Conservation (phyloP, 1,140 invertebrate genomes). For the Cherax destructor region DNA sequence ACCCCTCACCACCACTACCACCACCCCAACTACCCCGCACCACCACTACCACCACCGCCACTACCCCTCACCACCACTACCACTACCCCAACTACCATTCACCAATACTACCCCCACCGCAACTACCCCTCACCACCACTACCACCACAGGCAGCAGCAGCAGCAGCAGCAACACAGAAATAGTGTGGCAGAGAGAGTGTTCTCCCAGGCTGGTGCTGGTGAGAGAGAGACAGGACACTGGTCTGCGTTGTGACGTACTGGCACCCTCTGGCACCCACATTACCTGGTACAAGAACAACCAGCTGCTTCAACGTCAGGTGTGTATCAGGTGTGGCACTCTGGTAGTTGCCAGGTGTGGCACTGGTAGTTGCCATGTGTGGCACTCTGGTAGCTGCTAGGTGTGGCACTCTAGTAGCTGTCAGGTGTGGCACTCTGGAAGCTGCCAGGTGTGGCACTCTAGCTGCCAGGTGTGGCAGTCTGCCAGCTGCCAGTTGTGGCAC, state of each 20-base stretch:
- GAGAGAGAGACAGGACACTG: slow-evolving; percentile 1
- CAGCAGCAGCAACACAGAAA: not conserved
- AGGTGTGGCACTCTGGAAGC: too few species aligned
- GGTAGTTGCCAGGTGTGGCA: too few species aligned
- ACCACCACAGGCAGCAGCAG: not conserved
- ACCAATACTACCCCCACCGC: not conserved
- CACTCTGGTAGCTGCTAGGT: too few species aligned
- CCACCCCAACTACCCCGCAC: not conserved
- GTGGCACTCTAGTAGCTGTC: too few species aligned
- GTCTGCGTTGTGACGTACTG: not conserved
- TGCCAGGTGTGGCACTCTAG: too few species aligned
- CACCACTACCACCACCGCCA: not conserved
- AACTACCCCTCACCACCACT: not conserved
- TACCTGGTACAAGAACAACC: slow-evolving; percentile 18
- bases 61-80: not conserved
- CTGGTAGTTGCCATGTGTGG: too few species aligned
- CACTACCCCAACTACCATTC: not conserved
- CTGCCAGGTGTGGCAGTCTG: too few species aligned
- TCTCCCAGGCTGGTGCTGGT: not conserved
- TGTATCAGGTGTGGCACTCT: not conserved
- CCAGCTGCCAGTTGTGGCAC: too few species aligned
- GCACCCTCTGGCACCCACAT: slow-evolving; percentile 5
- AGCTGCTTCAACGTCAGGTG: slow-evolving; percentile 1
- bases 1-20: not conserved
- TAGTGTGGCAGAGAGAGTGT: not conserved